A percentile compares a stretch with the other conserved stretches of the same genome.
These are phyloP conservation scores for Candoia aspera DNA, from an alignment of 2,113 vertebrate species.

Conservation along the genomic window DNA sequence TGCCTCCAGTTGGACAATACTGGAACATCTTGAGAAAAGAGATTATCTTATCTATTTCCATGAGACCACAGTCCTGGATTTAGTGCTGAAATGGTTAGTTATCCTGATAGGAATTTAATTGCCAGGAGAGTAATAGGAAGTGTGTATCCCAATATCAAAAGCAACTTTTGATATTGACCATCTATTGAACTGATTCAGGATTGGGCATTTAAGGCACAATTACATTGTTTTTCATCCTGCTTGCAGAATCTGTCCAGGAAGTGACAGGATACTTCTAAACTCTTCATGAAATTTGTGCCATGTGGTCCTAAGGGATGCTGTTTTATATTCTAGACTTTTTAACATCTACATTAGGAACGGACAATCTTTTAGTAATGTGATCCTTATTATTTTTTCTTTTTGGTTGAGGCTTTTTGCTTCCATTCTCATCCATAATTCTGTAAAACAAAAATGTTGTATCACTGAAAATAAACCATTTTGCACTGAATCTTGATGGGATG, in stretches of 20 bases:
- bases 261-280: not conserved
- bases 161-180: not conserved
- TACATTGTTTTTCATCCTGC: not conserved
- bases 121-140: not conserved
- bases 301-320: not conserved
- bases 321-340: not conserved
- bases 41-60: not conserved
- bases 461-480: not conserved
- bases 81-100: not conserved
- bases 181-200: not conserved
- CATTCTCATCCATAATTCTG: not conserved
- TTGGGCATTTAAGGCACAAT: not conserved
- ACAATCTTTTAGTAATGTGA: not conserved
- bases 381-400: not conserved
- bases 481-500: not conserved
- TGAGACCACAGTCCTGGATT: not conserved
- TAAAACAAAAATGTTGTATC: not conserved
- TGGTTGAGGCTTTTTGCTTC: not conserved
- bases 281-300: not conserved
- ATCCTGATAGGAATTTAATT: not conserved
- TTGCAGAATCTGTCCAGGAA: not conserved
- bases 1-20: not conserved
- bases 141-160: not conserved
- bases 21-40: not conserved
- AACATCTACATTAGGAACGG: not conserved